Conservation (phyloP, 2,113 vertebrate genomes). For the Pungitius pungitius region DNA sequence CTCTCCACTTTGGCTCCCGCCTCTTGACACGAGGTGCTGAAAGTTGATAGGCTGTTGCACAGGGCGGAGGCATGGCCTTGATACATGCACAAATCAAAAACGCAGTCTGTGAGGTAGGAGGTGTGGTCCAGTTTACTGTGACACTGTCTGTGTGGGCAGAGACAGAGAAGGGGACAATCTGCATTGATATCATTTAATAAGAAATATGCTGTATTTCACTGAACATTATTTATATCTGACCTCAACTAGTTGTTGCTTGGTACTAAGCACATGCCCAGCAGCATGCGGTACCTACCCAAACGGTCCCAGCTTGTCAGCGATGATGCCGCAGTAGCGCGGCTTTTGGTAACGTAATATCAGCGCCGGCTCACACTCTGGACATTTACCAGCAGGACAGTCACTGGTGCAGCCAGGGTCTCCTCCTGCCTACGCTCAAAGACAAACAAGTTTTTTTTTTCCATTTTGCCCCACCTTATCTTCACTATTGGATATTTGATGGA, state of each 20-base stretch:
- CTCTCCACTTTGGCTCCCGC: constrained; percentile 12
- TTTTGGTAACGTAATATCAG: constrained; percentile 1
- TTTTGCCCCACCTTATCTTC: too few relatives aligned
- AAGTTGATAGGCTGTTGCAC: constrained; percentile 35
- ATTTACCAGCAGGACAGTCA: constrained; percentile 37
- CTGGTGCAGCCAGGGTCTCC: constrained; percentile 27
- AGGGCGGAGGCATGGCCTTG: constrained; percentile 32
- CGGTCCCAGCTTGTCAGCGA: constrained; percentile 24
- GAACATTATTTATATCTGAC: background rate
- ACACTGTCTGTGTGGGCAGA: constrained; percentile 22
- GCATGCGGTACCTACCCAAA: constrained; percentile 22
- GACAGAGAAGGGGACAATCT: background rate
- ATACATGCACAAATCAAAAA: constrained; percentile 39
- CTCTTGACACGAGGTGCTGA: constrained; percentile 38
- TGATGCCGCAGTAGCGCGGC: constrained; percentile 38
- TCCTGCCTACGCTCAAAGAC: constrained; percentile 17
- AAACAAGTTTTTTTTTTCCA: background rate
- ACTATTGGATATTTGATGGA: background rate
- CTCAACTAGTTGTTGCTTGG: background rate
- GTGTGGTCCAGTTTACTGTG: constrained; percentile 29
- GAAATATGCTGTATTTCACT: background rate
- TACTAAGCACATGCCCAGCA: background rate
- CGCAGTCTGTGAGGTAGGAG: constrained; percentile 20
- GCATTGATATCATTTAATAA: background rate
- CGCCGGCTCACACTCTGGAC: constrained; percentile 34